phyloP scores from a whole-genome alignment of 2,797 vertebrate genomes.

The Tapera naevia region DNA sequence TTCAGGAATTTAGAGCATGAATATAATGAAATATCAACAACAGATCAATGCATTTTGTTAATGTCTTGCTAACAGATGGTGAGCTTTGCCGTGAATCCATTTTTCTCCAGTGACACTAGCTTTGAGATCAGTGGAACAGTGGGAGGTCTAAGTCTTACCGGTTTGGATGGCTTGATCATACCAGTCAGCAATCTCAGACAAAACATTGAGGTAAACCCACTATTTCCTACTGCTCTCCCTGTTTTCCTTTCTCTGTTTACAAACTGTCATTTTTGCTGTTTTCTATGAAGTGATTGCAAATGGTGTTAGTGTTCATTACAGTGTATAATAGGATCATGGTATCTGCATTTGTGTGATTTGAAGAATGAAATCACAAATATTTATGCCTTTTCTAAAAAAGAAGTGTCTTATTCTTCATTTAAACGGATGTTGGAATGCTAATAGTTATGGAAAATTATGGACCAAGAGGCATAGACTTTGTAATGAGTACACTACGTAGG shows the following conservation, averaged over 20 bases:
- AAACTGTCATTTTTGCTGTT: neutral
- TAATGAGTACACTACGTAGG: neutral
- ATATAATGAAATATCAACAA: neutral
- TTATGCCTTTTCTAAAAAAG: neutral
- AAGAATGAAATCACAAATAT: neutral
- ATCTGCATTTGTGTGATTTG: neutral
- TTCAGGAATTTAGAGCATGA: neutral
- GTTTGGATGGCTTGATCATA: conserved; percentile 79
- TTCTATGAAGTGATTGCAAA: neutral
- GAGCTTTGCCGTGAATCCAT: conserved; percentile 89
- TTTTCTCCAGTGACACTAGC: conserved; percentile 74
- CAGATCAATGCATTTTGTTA: neutral
- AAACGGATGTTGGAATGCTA: neutral
- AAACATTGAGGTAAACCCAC: conserved; percentile 85
- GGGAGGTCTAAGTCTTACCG: conserved; percentile 86
- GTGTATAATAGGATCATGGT: neutral
- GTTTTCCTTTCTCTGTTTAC: neutral
- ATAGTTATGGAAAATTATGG: neutral
- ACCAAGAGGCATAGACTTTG: neutral
- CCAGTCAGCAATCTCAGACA: conserved; percentile 82
- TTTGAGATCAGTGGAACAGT: conserved; percentile 83
- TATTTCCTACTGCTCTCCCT: neutral
- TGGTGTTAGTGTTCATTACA: neutral
- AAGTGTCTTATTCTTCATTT: neutral
- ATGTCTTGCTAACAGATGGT: conserved; percentile 84